Conservation (phyloP, 1,140 invertebrate genomes). For the Nebria ingens region DNA sequence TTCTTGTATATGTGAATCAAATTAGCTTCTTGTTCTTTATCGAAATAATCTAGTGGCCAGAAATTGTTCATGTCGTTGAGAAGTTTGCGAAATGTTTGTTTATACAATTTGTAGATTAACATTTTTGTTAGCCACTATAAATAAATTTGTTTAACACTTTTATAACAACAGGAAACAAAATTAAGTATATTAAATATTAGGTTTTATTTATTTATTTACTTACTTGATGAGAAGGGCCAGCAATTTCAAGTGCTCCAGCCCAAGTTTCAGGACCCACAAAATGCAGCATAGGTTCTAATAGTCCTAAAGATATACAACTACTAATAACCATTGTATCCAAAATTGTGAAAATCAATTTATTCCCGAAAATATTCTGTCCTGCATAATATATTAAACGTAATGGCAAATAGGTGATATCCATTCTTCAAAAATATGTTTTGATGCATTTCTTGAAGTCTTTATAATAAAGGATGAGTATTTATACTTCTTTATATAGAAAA, state of each 20-base stretch:
- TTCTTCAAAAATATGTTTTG: no score
- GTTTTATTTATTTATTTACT: neutral
- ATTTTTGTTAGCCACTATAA: neutral
- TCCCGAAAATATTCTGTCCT: neutral
- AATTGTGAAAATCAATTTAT: neutral
- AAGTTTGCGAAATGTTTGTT: neutral
- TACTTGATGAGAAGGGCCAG: neutral
- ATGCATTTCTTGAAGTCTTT: no score
- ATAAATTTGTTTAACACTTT: neutral
- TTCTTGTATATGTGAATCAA: neutral
- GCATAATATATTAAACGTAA: neutral
- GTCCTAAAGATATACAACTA: neutral
- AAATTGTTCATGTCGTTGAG: neutral
- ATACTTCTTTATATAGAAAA: no score
- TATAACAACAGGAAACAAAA: neutral
- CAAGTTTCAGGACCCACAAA: neutral
- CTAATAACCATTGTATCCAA: neutral
- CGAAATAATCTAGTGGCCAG: neutral
- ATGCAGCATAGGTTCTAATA: neutral
- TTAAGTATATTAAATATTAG: no score
- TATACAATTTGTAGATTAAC: neutral
- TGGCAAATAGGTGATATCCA: neutral
- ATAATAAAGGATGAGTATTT: no score
- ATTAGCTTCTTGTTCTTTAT: neutral
- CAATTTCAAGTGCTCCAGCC: neutral